Evolutionary conservation across 2,113 vertebrate genomes (phyloP).

Genomic region (Chamaetylas fuelleborni): DNA sequence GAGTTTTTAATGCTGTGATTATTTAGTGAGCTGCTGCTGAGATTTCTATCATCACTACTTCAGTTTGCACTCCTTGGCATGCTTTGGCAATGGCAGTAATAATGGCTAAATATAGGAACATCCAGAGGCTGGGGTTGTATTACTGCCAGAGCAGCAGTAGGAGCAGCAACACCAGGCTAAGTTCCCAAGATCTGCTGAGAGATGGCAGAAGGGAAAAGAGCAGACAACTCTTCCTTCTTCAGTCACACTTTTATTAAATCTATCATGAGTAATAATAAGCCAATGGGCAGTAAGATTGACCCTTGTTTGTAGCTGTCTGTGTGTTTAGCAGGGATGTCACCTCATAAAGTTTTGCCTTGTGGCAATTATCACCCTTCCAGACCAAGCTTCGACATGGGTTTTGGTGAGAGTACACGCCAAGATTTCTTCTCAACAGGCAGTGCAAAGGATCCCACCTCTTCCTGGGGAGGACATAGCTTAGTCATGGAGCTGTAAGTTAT

Average conservation of each 20-base stretch:
- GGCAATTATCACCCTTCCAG: not conserved
- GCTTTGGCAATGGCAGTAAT: not conserved
- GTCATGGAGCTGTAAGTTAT: not conserved
- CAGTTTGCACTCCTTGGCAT: not conserved
- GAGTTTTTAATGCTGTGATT: not conserved
- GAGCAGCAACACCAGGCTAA: not conserved
- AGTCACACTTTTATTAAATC: not conserved
- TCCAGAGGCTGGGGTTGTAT: not conserved
- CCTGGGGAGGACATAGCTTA: not conserved
- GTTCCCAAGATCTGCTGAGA: not conserved
- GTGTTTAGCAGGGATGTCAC: not conserved
- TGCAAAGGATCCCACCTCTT: not conserved
- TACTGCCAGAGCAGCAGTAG: not conserved
- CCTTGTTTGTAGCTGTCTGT: not conserved
- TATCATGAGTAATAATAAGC: not conserved
- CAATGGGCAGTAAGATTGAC: not conserved
- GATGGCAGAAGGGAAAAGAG: not conserved
- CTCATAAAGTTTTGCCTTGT: not conserved
- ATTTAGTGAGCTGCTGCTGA: not conserved
- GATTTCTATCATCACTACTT: not conserved
- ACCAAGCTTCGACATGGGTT: fast-evolving
- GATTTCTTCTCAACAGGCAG: not conserved
- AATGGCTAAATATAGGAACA: not conserved
- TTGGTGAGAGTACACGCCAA: not conserved
- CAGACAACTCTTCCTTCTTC: not conserved